Conservation (phyloP, 2,113 vertebrate genomes). For the Illadopsis cleaveri region DNA sequence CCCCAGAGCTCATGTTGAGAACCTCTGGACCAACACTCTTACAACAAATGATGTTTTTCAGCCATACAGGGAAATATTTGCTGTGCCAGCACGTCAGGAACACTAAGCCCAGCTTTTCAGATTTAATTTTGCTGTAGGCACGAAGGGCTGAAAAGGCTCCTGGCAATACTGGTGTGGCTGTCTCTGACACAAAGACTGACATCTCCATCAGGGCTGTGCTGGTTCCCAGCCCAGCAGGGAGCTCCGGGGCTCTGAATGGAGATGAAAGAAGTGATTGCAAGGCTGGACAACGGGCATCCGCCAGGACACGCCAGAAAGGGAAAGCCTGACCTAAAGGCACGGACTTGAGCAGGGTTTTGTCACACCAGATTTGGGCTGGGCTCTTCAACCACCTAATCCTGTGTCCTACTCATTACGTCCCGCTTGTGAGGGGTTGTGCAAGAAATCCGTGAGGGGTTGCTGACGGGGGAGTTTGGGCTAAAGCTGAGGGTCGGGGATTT, state of each 20-base stretch:
- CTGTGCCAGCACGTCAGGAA: constrained; percentile 3
- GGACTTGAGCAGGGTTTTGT: background rate
- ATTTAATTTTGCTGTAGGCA: background rate
- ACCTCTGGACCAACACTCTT: background rate
- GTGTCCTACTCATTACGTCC: background rate
- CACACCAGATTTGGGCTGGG: background rate
- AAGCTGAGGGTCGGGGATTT: background rate
- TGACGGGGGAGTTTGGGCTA: background rate
- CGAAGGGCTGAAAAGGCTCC: background rate
- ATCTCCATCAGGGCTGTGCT: background rate
- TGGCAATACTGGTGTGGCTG: background rate
- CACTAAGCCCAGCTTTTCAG: background rate
- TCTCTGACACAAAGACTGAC: background rate
- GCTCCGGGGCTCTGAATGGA: background rate
- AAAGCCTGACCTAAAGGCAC: constrained; percentile 3
- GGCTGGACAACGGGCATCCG: background rate
- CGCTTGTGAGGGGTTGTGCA: background rate
- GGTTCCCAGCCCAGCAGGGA: background rate
- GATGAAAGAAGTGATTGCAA: background rate
- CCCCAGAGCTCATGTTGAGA: background rate
- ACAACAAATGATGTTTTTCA: background rate
- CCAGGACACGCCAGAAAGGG: background rate
- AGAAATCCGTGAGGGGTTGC: background rate
- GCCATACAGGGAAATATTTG: background rate
- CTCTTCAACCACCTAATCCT: background rate